Evolutionary conservation across 2,888 invertebrate species (phyloP), one percentile per base, ranked within the genome.

Genomic region (Abrostola triplasia): DNA sequence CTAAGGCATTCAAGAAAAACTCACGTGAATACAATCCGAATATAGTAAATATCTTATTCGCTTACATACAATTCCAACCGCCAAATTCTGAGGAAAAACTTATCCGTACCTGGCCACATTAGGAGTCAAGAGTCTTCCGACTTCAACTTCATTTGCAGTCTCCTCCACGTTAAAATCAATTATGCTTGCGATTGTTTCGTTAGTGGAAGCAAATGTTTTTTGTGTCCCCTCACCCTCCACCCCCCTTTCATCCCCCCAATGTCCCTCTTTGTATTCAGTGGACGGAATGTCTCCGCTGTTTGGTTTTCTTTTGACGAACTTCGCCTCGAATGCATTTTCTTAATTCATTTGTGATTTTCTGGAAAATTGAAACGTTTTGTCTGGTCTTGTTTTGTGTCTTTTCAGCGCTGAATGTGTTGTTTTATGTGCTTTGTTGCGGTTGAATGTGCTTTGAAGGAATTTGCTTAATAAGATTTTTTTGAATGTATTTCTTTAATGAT

Each of bases 111-210:
- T 72, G 70, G 53, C 64, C 67, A 69, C 69, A 76, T 74, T 64
- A 72, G 64, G 61, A 81, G 70, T 71, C 74, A 62, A 73, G 73
- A 67, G 66, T 69, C 67, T 67, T 73, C 67, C 69, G 72, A 65
- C 77, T 85, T 83, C 84, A 81, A 86, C 89, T 90, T 89, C 88
- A 91, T 92, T 91, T 90, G 88, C 91, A 92, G 91, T 88, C 87
- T 81, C 80, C 84, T 88, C 89, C 86, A 89, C 90, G 88, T 92
- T 92, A 88, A 92, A 94, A 93, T 93, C 93, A 94, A 94, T 94
- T 93, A 93, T 93, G 92, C 89, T 80, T 84, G 91, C 92, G 88
- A 93, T 94, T 93, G 93, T 93, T 94, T 94, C 93, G 93, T 93
- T 93, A 92, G 90, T 88, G 83, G 89, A 84, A 88, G 89, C 90